Evolutionary conservation across 2,888 invertebrate species (phyloP).

Genomic region (Caenorhabditis doughertyi): DNA sequence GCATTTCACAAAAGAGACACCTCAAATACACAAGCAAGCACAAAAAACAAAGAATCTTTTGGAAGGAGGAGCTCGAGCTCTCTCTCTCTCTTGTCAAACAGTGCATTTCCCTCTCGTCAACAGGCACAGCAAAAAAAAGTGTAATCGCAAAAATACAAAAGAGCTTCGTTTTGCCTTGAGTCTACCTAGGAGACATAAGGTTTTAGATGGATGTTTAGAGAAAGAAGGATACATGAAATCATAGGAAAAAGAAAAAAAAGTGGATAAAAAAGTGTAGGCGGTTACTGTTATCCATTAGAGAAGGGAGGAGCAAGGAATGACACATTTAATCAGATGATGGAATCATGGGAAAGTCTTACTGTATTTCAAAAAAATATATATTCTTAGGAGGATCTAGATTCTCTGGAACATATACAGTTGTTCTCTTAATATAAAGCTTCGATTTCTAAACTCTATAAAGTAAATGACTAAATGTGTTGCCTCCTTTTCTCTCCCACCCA

Average conservation of each 20-base stretch:
- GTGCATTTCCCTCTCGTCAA: slow-evolving; percentile 34
- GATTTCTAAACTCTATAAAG: not conserved
- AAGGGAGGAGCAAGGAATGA: slow-evolving; percentile 34
- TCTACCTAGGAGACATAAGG: slow-evolving; percentile 21
- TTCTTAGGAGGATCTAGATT: not conserved
- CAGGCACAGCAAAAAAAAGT: slow-evolving; percentile 30
- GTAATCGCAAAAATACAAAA: slow-evolving; percentile 61
- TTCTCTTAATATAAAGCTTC: not conserved
- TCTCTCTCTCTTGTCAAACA: slow-evolving; percentile 41
- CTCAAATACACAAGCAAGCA: slow-evolving; percentile 44
- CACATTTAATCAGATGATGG: not conserved
- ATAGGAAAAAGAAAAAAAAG: no score
- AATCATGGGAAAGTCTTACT: not conserved
- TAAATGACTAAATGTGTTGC: slow-evolving; percentile 5
- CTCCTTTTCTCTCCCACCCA: not conserved
- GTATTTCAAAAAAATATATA: not conserved
- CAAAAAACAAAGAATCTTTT: slow-evolving; percentile 53
- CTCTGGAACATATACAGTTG: no score
- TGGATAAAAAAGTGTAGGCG: slow-evolving; percentile 14
- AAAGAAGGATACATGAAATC: slow-evolving; percentile 16
- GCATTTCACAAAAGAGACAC: slow-evolving; percentile 59
- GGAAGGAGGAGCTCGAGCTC: slow-evolving; percentile 27
- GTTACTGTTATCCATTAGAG: slow-evolving; percentile 1
- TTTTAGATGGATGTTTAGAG: slow-evolving; percentile 19
- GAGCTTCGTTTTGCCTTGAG: slow-evolving; percentile 27